phyloP scores from a whole-genome alignment of 2,113 vertebrate genomes.

The Grus americana region DNA sequence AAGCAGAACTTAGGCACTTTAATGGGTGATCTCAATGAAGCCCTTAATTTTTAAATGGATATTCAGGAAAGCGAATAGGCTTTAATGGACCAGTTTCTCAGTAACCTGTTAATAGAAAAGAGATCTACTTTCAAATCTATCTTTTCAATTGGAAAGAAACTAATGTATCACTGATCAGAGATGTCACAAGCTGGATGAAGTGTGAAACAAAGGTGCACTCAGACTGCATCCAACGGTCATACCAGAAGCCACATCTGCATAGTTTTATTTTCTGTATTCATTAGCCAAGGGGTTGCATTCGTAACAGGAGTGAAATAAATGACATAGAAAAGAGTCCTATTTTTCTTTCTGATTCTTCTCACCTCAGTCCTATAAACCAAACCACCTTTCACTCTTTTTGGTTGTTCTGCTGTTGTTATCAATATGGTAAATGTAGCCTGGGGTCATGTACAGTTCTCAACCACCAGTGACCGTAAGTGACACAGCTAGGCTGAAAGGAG shows the following conservation, averaged over 20 bases:
- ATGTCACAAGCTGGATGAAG: background rate
- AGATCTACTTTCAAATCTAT: background rate
- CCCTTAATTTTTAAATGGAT: constrained; percentile 16
- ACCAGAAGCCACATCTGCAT: background rate
- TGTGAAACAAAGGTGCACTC: background rate
- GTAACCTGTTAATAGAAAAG: background rate
- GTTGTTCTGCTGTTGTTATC: constrained; percentile 8
- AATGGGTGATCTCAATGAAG: background rate
- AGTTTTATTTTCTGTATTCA: background rate
- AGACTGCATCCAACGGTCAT: background rate
- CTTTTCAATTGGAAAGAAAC: background rate
- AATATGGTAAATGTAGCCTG: background rate
- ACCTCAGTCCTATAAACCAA: constrained; percentile 26
- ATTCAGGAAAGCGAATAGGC: background rate
- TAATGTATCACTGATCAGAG: background rate
- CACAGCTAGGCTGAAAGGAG: background rate
- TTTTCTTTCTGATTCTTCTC: constrained; percentile 11
- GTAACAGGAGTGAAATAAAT: background rate
- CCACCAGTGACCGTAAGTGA: background rate
- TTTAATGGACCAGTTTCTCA: background rate
- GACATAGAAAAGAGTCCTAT: background rate
- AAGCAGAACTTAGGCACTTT: background rate
- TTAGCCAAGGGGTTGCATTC: background rate
- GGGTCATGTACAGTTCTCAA: background rate
- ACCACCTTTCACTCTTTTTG: constrained; percentile 19